Evolutionary conservation across 2,888 invertebrate species (phyloP).

Genomic region (Acanthosepion lycidas): DNA sequence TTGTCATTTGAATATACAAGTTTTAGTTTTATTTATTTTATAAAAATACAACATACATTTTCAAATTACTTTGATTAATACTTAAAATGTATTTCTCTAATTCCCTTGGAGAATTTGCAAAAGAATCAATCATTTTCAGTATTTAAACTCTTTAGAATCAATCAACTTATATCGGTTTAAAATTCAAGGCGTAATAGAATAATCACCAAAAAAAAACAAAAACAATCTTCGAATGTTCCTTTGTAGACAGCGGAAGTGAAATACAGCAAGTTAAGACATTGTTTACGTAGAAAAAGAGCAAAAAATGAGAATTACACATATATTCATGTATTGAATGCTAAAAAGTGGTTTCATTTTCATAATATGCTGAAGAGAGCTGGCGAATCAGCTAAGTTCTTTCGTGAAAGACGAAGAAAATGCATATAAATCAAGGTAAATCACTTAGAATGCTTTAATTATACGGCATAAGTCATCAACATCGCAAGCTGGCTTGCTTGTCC

Average conservation of each 20-base stretch:
- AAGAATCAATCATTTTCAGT: too few species aligned
- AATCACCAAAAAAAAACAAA: too few species aligned
- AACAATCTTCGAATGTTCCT: neutral
- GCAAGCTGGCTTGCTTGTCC: neutral
- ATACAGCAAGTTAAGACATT: neutral
- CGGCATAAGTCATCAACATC: neutral
- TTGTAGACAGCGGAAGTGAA: neutral
- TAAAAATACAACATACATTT: too few species aligned
- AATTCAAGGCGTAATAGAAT: too few species aligned
- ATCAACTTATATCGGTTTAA: too few species aligned
- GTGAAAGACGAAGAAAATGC: neutral
- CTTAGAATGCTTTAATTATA: neutral
- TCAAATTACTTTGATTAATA: too few species aligned
- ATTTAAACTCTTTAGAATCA: too few species aligned
- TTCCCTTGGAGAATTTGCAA: too few species aligned
- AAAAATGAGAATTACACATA: neutral
- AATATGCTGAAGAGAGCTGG: neutral
- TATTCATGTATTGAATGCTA: neutral
- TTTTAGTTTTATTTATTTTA: too few species aligned
- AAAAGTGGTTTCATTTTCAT: neutral
- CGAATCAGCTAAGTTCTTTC: neutral
- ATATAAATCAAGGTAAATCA: too few species aligned
- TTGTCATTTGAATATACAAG: too few species aligned
- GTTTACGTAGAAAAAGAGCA: neutral
- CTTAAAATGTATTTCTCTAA: too few species aligned